Evolutionary conservation across 2,113 vertebrate genomes (phyloP).

Genomic region (Dermatemys mawii): DNA sequence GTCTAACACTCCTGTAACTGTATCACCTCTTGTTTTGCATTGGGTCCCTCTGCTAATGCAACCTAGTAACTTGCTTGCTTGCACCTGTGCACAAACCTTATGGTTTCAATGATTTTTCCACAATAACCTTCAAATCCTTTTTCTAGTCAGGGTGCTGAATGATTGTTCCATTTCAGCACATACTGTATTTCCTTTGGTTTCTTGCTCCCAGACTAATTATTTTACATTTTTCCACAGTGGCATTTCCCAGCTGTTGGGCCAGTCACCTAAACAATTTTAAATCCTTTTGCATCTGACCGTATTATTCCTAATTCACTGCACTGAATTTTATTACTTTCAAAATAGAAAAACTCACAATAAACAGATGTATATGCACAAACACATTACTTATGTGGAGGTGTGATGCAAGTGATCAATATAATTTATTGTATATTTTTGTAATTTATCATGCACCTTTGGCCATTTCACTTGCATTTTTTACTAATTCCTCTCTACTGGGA

Average conservation of each 20-base stretch:
- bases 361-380: slow-evolving; percentile 54
- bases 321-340: slow-evolving; percentile 45
- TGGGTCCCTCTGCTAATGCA: slow-evolving; percentile 74
- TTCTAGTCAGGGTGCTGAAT: slow-evolving; percentile 83
- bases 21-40: slow-evolving; percentile 78
- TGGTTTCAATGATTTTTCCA: slow-evolving; percentile 83
- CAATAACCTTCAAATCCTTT: slow-evolving; percentile 83
- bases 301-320: slow-evolving; percentile 53
- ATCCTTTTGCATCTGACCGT: slow-evolving; percentile 67
- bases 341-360: not conserved
- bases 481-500: slow-evolving; percentile 64
- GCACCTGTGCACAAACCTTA: slow-evolving; percentile 83
- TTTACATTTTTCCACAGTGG: slow-evolving; percentile 85
- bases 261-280: slow-evolving; percentile 77
- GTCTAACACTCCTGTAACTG: slow-evolving; percentile 64
- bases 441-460: slow-evolving; percentile 56
- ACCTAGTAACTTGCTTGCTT: slow-evolving; percentile 79
- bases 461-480: slow-evolving; percentile 62
- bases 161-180: slow-evolving; percentile 77
- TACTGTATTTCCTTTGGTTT: slow-evolving; percentile 69
- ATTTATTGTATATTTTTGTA: slow-evolving; percentile 73
- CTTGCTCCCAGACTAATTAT: slow-evolving; percentile 85
- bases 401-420: slow-evolving; percentile 59
- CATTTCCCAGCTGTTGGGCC: slow-evolving; percentile 81
- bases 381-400: slow-evolving; percentile 44